Evolutionary conservation across 1,140 invertebrate genomes (phyloP).

Genomic region (Neodiprion fabricii): DNA sequence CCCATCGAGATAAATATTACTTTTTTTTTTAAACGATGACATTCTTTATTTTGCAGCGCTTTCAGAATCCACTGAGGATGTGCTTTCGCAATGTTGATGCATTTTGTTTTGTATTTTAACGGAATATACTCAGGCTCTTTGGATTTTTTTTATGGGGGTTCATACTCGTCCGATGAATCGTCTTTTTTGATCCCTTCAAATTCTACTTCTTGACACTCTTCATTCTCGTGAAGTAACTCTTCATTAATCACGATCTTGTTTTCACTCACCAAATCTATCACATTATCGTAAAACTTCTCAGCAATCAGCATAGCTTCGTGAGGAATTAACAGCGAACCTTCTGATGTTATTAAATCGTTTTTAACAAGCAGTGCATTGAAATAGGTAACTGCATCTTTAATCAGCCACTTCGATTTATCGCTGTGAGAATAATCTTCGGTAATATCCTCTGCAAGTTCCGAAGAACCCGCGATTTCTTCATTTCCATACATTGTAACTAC

Average conservation of each 20-base stretch:
- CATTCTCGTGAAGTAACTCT: neutral
- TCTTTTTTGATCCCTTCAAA: neutral
- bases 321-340: neutral
- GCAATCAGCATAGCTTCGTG: neutral
- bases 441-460: neutral
- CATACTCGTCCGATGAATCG: conserved; percentile 21
- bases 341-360: conserved; percentile 1
- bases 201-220: neutral
- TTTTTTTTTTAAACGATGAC: conserved; percentile 21
- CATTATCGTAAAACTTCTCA: neutral
- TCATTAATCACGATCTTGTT: neutral
- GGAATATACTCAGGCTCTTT: conserved; percentile 19
- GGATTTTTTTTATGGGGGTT: conserved; percentile 17
- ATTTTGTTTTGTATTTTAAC: conserved; percentile 26
- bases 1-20: conserved; percentile 5
- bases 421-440: neutral
- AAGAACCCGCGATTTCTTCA: neutral
- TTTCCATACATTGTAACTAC: neutral
- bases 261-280: neutral
- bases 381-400: neutral
- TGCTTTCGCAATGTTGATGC: conserved; percentile 21
- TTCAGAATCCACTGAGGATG: conserved; percentile 23
- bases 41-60: conserved; percentile 18
- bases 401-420: neutral
- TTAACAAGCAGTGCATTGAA: neutral